A percentile compares a stretch with the other conserved stretches of the same genome.
phyloP scores from a whole-genome alignment of 1,140 invertebrate species.

The Telenomus remus region DNA sequence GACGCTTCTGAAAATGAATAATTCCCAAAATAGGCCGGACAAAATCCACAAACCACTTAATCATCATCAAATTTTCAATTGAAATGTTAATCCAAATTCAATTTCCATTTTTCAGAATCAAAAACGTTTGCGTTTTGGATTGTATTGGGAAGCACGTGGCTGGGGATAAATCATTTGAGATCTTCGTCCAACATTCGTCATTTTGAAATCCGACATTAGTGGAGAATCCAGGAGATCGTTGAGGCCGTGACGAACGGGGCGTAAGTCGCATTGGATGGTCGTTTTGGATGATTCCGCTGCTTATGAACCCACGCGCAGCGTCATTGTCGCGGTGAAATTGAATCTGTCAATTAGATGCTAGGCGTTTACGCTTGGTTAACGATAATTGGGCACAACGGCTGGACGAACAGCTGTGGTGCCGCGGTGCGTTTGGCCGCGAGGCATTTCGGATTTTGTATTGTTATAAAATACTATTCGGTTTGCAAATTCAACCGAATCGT shows the following conservation, averaged over 20 bases:
- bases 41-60: not conserved
- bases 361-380: slow-evolving; percentile 74
- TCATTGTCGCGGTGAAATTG: slow-evolving; percentile 72
- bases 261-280: slow-evolving; percentile 60
- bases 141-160: slow-evolving; percentile 41
- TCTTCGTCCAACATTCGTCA: slow-evolving; percentile 18
- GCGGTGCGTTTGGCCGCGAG: slow-evolving; percentile 60
- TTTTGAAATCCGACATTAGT: slow-evolving; percentile 41
- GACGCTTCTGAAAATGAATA: too few relatives aligned
- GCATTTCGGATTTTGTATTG: slow-evolving; percentile 68
- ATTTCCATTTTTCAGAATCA: not conserved
- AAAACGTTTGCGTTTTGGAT: slow-evolving; percentile 8
- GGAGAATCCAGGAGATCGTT: slow-evolving; percentile 6
- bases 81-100: slow-evolving; percentile 20
- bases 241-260: slow-evolving; percentile 49
- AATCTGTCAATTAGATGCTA: slow-evolving; percentile 74
- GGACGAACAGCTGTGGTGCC: slow-evolving; percentile 68
- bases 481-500: slow-evolving; percentile 67
- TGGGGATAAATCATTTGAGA: slow-evolving; percentile 46
- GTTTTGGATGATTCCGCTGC: slow-evolving; percentile 58
- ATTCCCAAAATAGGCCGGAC: too few relatives aligned
- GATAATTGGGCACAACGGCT: slow-evolving; percentile 63
- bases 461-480: slow-evolving; percentile 65
- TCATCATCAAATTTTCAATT: slow-evolving; percentile 4
- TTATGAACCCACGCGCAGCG: slow-evolving; percentile 14